Evolutionary conservation across 2,888 invertebrate species (phyloP), one percentile per base, ranked within the genome.

Genomic region (Pristionchus japonicus): DNA sequence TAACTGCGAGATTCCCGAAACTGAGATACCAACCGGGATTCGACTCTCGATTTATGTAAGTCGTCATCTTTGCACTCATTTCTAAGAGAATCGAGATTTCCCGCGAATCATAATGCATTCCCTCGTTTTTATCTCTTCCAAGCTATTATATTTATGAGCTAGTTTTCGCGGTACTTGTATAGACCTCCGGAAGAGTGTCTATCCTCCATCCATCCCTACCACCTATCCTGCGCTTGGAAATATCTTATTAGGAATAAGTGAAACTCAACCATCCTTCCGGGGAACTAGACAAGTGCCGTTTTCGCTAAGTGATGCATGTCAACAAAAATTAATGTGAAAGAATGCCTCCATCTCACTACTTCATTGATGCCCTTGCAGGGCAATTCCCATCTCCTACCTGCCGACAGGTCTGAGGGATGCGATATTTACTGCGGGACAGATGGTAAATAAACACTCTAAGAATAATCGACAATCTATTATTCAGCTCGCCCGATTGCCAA

Each of bases 391-490:
- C 49, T 91, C 90, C 67, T 89, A 88, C 34, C 57, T 92, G 3
- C 91, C 91, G 34, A 89, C 92, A 2, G 89, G 89, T 23, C 61
- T 91, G 20, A 90, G 91, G 64, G 92, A 92, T 70, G 87, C 89
- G 47, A 34, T 92, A 74, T 89, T 91, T 87, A 80, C 88, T 37
- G 61, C 87, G 43, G 31, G 20, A 37, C 20, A 70, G 34, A 34
- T 70, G 70, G 70, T 70, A 4, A 64, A 31, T 6, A 15, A 57
- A 6, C 23, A 1, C 20, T 23, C 23, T 57, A 6, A 23, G 23
- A 57, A 23, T 1, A 23, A 15, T 20, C 57, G 3, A 11, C 11
- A 43, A 43, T 43, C 11, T 43, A 43, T 43, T 43, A 11, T 57
- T 57, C 23, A 57, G 57, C 20, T 57, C 20, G 57, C 57, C 23